These are phyloP conservation scores for Calliphora vicina DNA, from an alignment of 1,140 invertebrate genomes.

Conservation along the genomic window DNA sequence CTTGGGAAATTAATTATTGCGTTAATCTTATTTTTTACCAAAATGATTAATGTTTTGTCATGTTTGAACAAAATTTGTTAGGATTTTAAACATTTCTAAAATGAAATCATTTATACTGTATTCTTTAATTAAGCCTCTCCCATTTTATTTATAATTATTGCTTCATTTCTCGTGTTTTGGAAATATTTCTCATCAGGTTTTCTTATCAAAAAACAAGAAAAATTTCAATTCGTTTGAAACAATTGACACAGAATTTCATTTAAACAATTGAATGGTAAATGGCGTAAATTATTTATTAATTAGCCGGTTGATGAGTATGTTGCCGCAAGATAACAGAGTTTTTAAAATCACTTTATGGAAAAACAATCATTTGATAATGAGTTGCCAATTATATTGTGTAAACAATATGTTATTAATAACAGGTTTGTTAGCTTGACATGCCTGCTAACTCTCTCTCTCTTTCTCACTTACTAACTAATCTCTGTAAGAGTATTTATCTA, in stretches of 20 bases:
- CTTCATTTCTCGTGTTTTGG: not conserved
- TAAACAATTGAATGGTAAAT: not conserved
- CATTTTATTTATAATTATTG: too few relatives aligned
- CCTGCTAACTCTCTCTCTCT: not conserved
- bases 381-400: too few relatives aligned
- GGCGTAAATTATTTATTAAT: not conserved
- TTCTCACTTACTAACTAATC: not conserved
- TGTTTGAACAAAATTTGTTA: too few relatives aligned
- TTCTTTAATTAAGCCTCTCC: too few relatives aligned
- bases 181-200: not conserved
- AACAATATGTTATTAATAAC: too few relatives aligned
- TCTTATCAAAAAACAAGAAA: not conserved
- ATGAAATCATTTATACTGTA: too few relatives aligned
- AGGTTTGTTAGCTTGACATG: not conserved
- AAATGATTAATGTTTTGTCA: too few relatives aligned
- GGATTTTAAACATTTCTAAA: too few relatives aligned
- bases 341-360: too few relatives aligned
- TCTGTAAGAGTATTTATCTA: not conserved
- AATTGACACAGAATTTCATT: not conserved
- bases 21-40: too few relatives aligned
- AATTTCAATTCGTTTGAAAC: not conserved
- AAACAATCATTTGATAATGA: too few relatives aligned
- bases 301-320: not conserved
- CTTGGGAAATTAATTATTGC: too few relatives aligned
- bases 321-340: not conserved